Base-by-base conservation (phyloP, 2,888 invertebrate species). In the Xanthorhoe spadicearia region DNA sequence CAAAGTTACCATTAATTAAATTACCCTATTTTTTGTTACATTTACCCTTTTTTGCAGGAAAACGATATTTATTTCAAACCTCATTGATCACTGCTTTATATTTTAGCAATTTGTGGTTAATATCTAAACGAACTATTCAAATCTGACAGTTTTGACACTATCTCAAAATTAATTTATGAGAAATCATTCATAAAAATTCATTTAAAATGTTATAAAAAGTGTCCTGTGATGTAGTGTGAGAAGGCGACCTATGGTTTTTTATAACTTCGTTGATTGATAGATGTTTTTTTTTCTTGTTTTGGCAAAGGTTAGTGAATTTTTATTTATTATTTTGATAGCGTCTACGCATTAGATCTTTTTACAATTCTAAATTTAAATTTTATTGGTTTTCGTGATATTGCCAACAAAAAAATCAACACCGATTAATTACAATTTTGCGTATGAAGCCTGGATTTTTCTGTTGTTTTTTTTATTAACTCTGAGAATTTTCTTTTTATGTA, bases 171-270 rank as follows among this genome's bases (percentile, higher is more conserved):
- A 65, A 53, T 65, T n/a, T 61, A 49, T 56, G 50, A 5, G 49
- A 68, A 59, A 55, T 56, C 46, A 60, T 64, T 67, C 46, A 51
- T 66, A 56, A 50, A 51, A 51, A 48, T 10, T 43, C 38, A 48
- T 10, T 43, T 13, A 32, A 60, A 51, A 63, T 66, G 58, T 23
- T 23, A 23, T 23, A 23, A 23, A 23, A 23, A 23, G 23, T 23
- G 23, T 23, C 23, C 23, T 63, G 51, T 46, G 54, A 35, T 68
- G 58, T 49, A 57, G 51, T 66, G 61, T 70, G 72, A 66, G 72
- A 72, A 72, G 18, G 48, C 23, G 58, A 66, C 70, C 66, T 70
- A 63, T 58, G 28, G 53, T 52, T 66, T 68, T 67, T 67, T 58
- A 49, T 18, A 28, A 17, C 9, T 54, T 61, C 17, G n/a, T 50